A percentile compares a stretch with the other conserved stretches of the same genome.
These are phyloP conservation scores for Athripsodes cinereus DNA, from an alignment of 2,888 invertebrate genomes.

Conservation along the genomic window DNA sequence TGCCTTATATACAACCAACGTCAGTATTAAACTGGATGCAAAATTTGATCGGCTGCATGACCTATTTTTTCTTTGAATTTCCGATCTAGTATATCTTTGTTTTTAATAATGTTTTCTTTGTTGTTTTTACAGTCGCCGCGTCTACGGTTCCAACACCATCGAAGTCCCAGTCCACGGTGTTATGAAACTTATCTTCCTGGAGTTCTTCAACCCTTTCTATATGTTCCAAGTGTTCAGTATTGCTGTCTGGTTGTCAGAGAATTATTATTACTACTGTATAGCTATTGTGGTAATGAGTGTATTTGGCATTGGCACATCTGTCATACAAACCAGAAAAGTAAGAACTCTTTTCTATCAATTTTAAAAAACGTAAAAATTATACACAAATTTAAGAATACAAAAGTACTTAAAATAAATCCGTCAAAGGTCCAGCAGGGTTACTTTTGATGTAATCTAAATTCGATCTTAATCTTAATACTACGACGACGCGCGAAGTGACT, in stretches of 20 bases:
- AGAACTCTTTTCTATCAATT: constrained; percentile 28
- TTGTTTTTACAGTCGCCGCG: constrained; percentile 55
- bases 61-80: too few relatives aligned
- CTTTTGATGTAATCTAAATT: too few relatives aligned
- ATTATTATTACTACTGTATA: constrained; percentile 84
- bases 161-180: constrained; percentile 71
- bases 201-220: constrained; percentile 91
- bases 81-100: background rate
- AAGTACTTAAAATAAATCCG: too few relatives aligned
- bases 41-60: too few relatives aligned
- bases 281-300: constrained; percentile 81
- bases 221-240: constrained; percentile 92
- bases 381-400: too few relatives aligned
- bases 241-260: constrained; percentile 81
- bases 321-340: constrained; percentile 79
- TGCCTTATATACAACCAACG: too few relatives aligned
- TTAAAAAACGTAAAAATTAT: too few relatives aligned
- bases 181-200: constrained; percentile 65
- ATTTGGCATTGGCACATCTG: constrained; percentile 76
- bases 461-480: too few relatives aligned
- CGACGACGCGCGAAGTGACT: too few relatives aligned
- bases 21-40: too few relatives aligned
- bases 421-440: too few relatives aligned
- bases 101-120: too few relatives aligned
- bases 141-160: constrained; percentile 82